Base-by-base conservation (phyloP, 1,140 invertebrate species). In the Contarinia nasturtii region DNA sequence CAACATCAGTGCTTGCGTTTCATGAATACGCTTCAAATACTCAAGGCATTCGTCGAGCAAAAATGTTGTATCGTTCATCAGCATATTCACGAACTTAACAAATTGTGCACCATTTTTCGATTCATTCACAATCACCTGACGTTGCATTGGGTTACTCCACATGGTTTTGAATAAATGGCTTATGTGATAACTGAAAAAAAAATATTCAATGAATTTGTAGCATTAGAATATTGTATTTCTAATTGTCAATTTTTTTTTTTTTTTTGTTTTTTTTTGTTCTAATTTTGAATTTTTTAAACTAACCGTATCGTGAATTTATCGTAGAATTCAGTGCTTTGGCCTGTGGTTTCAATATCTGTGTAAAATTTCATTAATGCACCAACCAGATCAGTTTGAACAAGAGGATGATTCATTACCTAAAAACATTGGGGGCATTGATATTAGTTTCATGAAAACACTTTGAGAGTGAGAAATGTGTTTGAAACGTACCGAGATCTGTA, bases 41-140 rank as follows among this genome's bases (percentile, higher is more conserved):
- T 94, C 87, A 12, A 95, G 67, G 61, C 90, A 94, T 66, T 98
- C 94, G 60, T 98, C 94, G 40, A 98, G 68, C 34, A 98, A 70
- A 65, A 95, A 98, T 33, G 93, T 98, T 8, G 92, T 96, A 61
- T 98, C 94, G 61, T 98, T 98, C 87, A 98, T 98, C 41, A 98
- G 66, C 91, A 98, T 97, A 64, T 98, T 98, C 22, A 97, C 80
- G 61, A 98, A 98, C 54, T 93, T 90, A 3, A 96, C 88, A 67
- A 98, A 98, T 63, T 96, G 86, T 52, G 87, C 87, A 10, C 86
- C 86, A 46, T 78, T 80, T 52, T 78, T 77, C 19, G 82, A 86
- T 60, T 88, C 85, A 53, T 80, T 79, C 36, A 87, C 73, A n/a
- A 88, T 77, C 2, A 82, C 77, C 55, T 78, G 66, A 38, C 74